Conservation (phyloP, 2,113 vertebrate species). For the Platycercus adscitus region DNA sequence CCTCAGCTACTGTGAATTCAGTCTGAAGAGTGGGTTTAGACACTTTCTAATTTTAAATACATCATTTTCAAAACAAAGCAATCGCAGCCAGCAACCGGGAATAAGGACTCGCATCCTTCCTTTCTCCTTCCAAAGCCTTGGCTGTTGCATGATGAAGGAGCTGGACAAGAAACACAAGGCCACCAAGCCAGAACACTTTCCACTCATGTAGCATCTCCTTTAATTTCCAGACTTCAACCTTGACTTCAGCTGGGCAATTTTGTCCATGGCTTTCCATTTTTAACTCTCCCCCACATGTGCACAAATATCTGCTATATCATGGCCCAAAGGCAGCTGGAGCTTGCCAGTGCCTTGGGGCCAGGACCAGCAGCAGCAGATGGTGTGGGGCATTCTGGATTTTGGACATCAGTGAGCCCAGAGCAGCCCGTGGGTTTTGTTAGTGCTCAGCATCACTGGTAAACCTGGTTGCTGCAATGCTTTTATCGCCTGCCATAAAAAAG, state of each 20-base stretch:
- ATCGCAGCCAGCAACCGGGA: background rate
- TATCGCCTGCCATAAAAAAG: background rate
- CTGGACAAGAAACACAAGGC: background rate
- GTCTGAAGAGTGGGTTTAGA: background rate
- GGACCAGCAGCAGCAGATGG: background rate
- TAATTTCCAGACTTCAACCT: background rate
- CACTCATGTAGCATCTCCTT: background rate
- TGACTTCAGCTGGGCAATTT: background rate
- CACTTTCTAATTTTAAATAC: background rate
- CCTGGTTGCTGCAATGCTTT: background rate
- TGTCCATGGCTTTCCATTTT: background rate
- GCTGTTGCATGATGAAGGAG: background rate
- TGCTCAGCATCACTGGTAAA: background rate
- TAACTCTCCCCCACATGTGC: background rate
- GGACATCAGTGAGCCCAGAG: background rate
- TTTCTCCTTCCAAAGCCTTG: background rate
- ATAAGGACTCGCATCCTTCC: background rate
- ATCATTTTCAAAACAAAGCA: background rate
- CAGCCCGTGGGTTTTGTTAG: background rate
- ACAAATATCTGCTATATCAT: background rate
- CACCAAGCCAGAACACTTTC: background rate
- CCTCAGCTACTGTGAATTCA: background rate
- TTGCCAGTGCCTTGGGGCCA: background rate
- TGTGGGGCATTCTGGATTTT: background rate
- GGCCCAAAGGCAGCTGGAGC: background rate